Evolutionary conservation across 2,113 vertebrate genomes (phyloP), one percentile per base, ranked within the genome.

Genomic region (Haplotaxodon microlepis): DNA sequence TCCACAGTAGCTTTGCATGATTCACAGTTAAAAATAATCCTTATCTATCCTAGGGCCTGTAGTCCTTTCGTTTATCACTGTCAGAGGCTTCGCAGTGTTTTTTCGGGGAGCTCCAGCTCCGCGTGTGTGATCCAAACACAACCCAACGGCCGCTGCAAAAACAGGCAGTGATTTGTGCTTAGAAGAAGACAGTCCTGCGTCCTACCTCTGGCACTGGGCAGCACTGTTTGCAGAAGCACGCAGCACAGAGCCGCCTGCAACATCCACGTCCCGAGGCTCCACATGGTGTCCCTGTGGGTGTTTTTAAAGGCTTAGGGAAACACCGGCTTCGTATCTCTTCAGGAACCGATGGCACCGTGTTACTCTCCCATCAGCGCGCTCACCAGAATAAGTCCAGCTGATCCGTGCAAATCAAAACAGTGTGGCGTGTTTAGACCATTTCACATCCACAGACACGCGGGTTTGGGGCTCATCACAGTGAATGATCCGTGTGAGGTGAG

Each of bases 141-240:
- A 29, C 6, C 40, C 24, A 19, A 45, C 9, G 40, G 40, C 42
- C 42, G 14, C 24, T 47, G 69, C 3, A 76, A 47, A 47, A 29
- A 76, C 24, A 47, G 40, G 8, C 69, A 73, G 66, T 16, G 66
- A 69, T 21, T 63, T 42, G n/a, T 45, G 13, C 11, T 45, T 5
- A 9, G 40, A 73, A 73, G 38, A 19, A 14, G 16, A 17, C 40
- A 47, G 24, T 2, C 14, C 42, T 76, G 40, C 36, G 63, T 82
- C 93, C 84, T 90, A 97, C 96, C 96, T 94, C 73, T 45, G 19
- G 86, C 90, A 17, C 63, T 31, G 78, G 82, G 93, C 56, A 92
- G 84, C 5, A 94, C 54, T 27, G 92, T 89, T 83, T 94, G 63
- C 83, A 96, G 82, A 1, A 96, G 61, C 82, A 94, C 5, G 81